Evolutionary conservation across 2,113 vertebrate species (phyloP), one percentile per base, ranked within the genome.

Genomic region (Eulacestoma nigropectus): DNA sequence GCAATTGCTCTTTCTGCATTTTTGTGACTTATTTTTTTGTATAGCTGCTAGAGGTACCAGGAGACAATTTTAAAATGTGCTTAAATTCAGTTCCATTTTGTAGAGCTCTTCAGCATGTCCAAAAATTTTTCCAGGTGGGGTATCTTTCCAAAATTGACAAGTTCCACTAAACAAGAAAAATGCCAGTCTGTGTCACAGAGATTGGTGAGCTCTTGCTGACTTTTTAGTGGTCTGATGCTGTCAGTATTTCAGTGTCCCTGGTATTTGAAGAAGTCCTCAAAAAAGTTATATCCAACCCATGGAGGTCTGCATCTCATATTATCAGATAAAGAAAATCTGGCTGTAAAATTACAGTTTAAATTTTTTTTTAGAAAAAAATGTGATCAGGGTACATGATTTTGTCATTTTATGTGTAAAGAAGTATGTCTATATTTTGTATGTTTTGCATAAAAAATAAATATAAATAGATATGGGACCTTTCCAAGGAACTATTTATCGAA

Each of bases 201-300:
- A 89, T 22, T 42, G 5, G 42, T 87, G 57, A 91, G 53, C 20
- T 62, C 13, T 22, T 4, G 4, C 17, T 92, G 44, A 73, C 41
- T 77, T 85, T 84, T 65, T 49, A 70, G 23, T 90, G 32, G 67
- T 76, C 53, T 74, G 46, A 65, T 57, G 50, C 22, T 88, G 62
- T 62, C 70, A 86, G 17, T 50, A 59, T 83, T 88, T 86, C 68
- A 86, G 39, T 80, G 59, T 50, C n/a, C 25, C 16, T 57, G 67
- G 57, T 79, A 90, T 95, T 90, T 86, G 83, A 90, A 83, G 63
- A 83, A 83, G 69, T 37, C 14, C n/a, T 76, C 37, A 84, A 74
- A 83, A 83, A 15, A 70, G 1, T 46, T 59, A 35, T 46, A 74
- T 35, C 16, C 42, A 74, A 1, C 7, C 3, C 41, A 65, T 15